A percentile compares a stretch with the other conserved stretches of the same genome.
Evolutionary conservation across 2,888 invertebrate genomes (phyloP).

Genomic region (Amiota mariae): DNA sequence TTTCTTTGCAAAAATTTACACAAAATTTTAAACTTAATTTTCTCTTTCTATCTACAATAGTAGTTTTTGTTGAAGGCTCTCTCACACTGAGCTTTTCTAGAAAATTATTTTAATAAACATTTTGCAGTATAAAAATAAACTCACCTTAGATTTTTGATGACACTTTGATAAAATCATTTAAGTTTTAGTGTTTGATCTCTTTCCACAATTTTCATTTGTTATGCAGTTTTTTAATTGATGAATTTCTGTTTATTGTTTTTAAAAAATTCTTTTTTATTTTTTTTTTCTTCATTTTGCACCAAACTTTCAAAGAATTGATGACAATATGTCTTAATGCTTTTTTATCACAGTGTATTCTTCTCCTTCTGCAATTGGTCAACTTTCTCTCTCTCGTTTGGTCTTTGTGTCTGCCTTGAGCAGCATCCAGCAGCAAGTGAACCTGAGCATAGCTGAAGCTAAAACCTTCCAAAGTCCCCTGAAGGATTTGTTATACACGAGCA

Average conservation of each 20-base stretch:
- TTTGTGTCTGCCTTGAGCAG: neutral
- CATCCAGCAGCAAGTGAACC: neutral
- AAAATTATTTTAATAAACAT: neutral
- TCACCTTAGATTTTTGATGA: neutral
- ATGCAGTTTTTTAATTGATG: neutral
- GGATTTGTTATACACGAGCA: slow-evolving; percentile 23
- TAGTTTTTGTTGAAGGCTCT: neutral
- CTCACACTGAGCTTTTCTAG: neutral
- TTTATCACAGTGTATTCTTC: too few relatives aligned
- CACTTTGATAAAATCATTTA: neutral
- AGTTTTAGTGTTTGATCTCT: neutral
- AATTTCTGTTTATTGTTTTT: neutral
- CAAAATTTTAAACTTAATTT: neutral
- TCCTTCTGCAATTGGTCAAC: too few relatives aligned
- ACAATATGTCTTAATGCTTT: too few relatives aligned
- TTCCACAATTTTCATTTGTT: neutral
- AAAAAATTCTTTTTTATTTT: neutral
- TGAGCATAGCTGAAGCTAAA: neutral
- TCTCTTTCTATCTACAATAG: neutral
- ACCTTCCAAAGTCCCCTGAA: slow-evolving; percentile 20
- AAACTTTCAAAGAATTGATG: neutral
- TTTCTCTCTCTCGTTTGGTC: too few relatives aligned
- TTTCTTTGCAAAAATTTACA: neutral
- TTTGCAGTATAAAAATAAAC: neutral
- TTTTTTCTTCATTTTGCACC: neutral